Evolutionary conservation across 1,140 invertebrate species (phyloP).

Genomic region (Penaeus vannamei): DNA sequence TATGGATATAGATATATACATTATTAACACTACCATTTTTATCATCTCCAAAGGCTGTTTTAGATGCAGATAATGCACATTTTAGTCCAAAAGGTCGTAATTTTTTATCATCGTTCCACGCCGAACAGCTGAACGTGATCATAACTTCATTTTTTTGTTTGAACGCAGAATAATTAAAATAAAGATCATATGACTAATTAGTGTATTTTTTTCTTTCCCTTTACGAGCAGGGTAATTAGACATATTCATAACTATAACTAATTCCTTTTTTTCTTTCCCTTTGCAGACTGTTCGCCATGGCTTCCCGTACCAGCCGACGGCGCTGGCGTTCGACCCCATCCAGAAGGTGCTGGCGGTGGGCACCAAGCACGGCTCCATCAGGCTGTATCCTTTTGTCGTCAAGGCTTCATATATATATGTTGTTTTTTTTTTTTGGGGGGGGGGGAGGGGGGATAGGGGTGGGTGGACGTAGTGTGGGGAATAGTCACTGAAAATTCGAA

Average conservation of each 20-base stretch:
- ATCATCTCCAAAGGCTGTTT: too few species aligned
- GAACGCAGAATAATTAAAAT: too few species aligned
- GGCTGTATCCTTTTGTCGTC: constrained; percentile 91
- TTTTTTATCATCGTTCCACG: background rate
- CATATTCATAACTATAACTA: background rate
- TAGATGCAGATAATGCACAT: background rate
- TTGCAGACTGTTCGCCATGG: constrained; percentile 98
- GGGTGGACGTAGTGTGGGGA: too few species aligned
- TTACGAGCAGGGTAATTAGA: background rate
- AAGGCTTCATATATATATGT: too few species aligned
- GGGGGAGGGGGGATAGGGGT: too few species aligned
- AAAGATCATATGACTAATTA: too few species aligned
- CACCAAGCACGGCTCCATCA: constrained; percentile 93
- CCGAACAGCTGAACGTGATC: background rate
- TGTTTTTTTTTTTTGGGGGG: too few species aligned
- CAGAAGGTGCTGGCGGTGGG: constrained; percentile 97
- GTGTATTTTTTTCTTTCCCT: background rate
- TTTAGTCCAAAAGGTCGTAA: background rate
- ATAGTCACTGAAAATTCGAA: too few species aligned
- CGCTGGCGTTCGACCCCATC: constrained; percentile 97
- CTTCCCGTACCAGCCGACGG: constrained; percentile 97
- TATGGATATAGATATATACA: constrained; percentile 18
- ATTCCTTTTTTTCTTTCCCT: constrained; percentile 70
- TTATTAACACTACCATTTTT: too few species aligned
- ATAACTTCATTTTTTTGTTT: background rate